phyloP scores from a whole-genome alignment of 1,140 invertebrate genomes.

The Wiebesia pumilae region DNA sequence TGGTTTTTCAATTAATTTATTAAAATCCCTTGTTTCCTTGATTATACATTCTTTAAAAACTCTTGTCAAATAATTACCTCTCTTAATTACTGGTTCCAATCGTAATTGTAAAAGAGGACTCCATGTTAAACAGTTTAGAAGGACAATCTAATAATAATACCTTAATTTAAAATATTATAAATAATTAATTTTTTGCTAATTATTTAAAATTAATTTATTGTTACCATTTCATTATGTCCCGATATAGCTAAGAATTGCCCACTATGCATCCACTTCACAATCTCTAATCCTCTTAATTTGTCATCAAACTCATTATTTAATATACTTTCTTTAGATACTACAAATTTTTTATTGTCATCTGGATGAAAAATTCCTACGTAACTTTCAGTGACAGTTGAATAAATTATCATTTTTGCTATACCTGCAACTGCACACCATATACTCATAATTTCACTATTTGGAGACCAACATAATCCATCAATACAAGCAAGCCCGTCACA shows the following conservation, averaged over 20 bases:
- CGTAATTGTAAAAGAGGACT: slow-evolving; percentile 65
- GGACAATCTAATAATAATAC: slow-evolving; percentile 59
- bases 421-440: slow-evolving; percentile 70
- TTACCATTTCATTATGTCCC: slow-evolving; percentile 71
- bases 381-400: slow-evolving; percentile 66
- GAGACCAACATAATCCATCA: slow-evolving; percentile 70
- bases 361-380: slow-evolving; percentile 65
- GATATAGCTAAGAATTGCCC: slow-evolving; percentile 70
- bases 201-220: slow-evolving; percentile 27
- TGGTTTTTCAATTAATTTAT: slow-evolving; percentile 46
- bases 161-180: background rate
- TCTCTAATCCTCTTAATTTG: slow-evolving; percentile 67
- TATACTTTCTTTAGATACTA: slow-evolving; percentile 7
- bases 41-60: slow-evolving; percentile 67
- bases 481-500: slow-evolving; percentile 67
- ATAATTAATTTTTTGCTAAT: background rate
- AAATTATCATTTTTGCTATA: slow-evolving; percentile 67
- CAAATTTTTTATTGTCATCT: slow-evolving; percentile 55
- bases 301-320: slow-evolving; percentile 16
- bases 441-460: slow-evolving; percentile 68
- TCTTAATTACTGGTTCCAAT: slow-evolving; percentile 67
- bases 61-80: slow-evolving; percentile 65
- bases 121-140: slow-evolving; percentile 72
- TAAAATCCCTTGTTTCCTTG: slow-evolving; percentile 53
- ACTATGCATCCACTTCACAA: slow-evolving; percentile 68